phyloP scores from a whole-genome alignment of 2,113 vertebrate species.

The Aythya baeri region DNA sequence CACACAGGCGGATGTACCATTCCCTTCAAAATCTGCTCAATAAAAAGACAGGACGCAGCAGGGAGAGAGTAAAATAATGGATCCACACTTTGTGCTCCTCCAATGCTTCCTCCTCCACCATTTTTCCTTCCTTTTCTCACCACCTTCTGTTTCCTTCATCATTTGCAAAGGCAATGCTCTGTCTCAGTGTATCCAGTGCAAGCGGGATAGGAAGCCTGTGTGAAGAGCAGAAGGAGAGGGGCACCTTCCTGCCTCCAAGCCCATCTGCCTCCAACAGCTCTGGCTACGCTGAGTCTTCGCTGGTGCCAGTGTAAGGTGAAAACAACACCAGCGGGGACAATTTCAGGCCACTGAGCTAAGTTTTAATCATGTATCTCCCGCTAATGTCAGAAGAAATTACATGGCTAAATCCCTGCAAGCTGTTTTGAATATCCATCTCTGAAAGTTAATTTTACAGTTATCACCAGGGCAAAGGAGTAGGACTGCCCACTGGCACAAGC shows the following conservation, averaged over 20 bases:
- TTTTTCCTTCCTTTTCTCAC: background rate
- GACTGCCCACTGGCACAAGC: background rate
- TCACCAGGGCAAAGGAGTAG: background rate
- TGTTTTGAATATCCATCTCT: background rate
- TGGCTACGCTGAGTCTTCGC: accelerated
- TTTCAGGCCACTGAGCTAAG: background rate
- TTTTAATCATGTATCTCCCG: background rate
- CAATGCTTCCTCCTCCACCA: background rate
- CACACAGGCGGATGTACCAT: background rate
- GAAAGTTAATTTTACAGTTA: slow-evolving; percentile 12
- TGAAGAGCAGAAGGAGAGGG: background rate
- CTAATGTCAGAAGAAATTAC: slow-evolving; percentile 33
- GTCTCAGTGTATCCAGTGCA: accelerated
- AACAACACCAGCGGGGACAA: background rate
- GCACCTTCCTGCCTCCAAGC: background rate
- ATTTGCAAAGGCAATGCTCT: background rate
- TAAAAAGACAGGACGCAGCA: background rate
- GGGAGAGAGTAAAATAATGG: background rate
- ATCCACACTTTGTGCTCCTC: background rate
- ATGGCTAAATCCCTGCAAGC: slow-evolving; percentile 15
- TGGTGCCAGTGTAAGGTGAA: background rate
- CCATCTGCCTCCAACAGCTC: background rate
- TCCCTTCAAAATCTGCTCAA: background rate
- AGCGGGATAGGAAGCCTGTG: background rate
- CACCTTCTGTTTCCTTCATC: background rate